Conservation (phyloP, 2,888 invertebrate genomes). For the Tetragonula carbonaria region DNA sequence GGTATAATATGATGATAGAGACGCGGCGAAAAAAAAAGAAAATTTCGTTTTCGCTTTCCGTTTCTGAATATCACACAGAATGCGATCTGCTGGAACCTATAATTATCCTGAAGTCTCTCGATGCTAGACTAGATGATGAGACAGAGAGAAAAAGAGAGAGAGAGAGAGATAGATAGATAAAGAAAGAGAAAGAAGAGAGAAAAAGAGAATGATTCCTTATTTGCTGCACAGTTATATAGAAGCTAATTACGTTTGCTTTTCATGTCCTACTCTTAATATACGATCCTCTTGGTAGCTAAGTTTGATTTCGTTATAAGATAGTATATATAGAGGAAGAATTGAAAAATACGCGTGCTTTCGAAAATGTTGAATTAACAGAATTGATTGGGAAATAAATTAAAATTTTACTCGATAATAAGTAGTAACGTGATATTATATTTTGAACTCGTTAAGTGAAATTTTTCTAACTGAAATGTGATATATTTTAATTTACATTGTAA, state of each 20-base stretch:
- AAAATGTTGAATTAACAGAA: neutral
- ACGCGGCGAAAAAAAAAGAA: conserved; percentile 22
- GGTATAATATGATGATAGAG: conserved; percentile 40
- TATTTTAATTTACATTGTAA: neutral
- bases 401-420: neutral
- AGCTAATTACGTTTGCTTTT: conserved; percentile 1
- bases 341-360: neutral
- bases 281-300: neutral
- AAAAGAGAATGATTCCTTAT: neutral
- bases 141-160: neutral
- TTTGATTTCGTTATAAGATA: neutral
- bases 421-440: neutral
- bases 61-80: conserved; percentile 34
- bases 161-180: no score
- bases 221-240: neutral
- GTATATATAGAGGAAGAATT: neutral
- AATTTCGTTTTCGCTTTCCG: conserved; percentile 10
- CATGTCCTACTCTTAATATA: neutral
- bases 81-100: conserved; percentile 82
- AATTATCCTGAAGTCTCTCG: conserved; percentile 39
- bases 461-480: neutral
- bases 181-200: no score
- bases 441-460: neutral
- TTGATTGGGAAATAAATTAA: neutral
- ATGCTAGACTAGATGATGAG: neutral